These are phyloP conservation scores for Peucedramus taeniatus DNA, from an alignment of 2,113 vertebrate genomes.

Conservation along the genomic window DNA sequence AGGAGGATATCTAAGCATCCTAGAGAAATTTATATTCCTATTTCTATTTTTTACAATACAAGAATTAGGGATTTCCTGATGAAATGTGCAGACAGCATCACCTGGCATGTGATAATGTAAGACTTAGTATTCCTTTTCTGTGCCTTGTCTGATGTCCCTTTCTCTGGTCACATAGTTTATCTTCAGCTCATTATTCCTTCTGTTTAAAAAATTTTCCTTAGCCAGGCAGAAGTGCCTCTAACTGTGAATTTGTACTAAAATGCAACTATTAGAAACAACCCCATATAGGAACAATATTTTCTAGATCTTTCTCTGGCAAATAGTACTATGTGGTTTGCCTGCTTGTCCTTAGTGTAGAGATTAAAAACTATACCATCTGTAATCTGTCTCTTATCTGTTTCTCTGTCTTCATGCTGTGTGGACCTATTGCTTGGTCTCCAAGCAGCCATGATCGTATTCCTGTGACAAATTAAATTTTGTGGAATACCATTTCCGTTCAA, in stretches of 20 bases:
- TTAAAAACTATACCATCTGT: background rate
- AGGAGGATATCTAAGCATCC: background rate
- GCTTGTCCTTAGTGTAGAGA: background rate
- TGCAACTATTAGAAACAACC: background rate
- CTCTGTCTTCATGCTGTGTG: background rate
- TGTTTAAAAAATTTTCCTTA: background rate
- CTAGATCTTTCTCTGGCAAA: background rate
- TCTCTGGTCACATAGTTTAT: background rate
- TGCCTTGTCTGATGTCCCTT: background rate
- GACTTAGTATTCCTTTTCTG: background rate
- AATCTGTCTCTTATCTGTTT: background rate
- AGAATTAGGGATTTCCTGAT: background rate
- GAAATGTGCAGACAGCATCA: background rate
- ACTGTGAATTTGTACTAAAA: background rate
- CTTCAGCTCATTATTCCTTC: background rate
- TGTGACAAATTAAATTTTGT: background rate
- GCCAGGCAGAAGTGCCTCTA: background rate
- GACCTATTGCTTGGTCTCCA: background rate
- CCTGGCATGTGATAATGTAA: background rate
- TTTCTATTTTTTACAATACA: background rate
- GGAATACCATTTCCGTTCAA: background rate
- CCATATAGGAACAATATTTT: background rate
- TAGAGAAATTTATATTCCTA: background rate
- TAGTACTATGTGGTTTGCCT: background rate
- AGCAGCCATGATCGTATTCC: background rate